Conservation (phyloP, 2,797 vertebrate genomes). For the Tokudaia tokunoshimensis region DNA sequence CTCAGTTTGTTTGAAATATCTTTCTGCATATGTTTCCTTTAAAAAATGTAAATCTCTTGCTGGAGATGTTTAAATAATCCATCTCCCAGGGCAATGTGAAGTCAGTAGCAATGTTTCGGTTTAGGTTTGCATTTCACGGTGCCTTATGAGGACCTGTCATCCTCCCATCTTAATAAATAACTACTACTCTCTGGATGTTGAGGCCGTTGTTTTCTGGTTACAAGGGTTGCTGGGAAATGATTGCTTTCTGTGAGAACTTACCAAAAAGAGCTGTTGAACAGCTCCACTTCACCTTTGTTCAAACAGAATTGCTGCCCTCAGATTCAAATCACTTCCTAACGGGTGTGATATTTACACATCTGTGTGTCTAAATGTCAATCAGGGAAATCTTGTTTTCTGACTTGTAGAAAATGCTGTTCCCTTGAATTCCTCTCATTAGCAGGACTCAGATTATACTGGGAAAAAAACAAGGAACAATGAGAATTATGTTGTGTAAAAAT, state of each 20-base stretch:
- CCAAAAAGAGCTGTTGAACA: not conserved
- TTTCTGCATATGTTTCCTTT: not conserved
- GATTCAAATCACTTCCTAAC: not conserved
- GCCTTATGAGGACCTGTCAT: not conserved
- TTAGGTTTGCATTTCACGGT: constrained; percentile 33
- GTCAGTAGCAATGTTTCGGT: not conserved
- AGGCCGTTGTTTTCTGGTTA: not conserved
- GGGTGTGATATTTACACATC: not conserved
- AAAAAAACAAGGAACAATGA: not conserved
- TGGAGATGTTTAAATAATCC: constrained; percentile 21
- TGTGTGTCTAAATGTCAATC: not conserved
- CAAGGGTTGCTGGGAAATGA: not conserved
- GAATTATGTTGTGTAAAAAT: not conserved
- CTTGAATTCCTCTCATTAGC: constrained; percentile 18
- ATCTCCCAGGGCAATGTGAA: not conserved
- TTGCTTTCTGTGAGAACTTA: not conserved
- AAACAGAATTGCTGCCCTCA: not conserved
- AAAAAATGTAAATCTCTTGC: not conserved
- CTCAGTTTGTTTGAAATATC: not conserved
- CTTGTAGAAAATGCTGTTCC: constrained; percentile 1
- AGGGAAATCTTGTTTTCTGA: constrained; percentile 7
- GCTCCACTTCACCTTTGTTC: not conserved
- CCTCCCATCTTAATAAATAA: not conserved
- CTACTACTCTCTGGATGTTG: constrained; percentile 17
- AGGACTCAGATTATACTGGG: constrained; percentile 6